Percentiles rank a stretch among this genome's conserved stretches.
phyloP scores from a whole-genome alignment of 2,113 vertebrate genomes.

The cattle (Bos taurus) region DNA sequence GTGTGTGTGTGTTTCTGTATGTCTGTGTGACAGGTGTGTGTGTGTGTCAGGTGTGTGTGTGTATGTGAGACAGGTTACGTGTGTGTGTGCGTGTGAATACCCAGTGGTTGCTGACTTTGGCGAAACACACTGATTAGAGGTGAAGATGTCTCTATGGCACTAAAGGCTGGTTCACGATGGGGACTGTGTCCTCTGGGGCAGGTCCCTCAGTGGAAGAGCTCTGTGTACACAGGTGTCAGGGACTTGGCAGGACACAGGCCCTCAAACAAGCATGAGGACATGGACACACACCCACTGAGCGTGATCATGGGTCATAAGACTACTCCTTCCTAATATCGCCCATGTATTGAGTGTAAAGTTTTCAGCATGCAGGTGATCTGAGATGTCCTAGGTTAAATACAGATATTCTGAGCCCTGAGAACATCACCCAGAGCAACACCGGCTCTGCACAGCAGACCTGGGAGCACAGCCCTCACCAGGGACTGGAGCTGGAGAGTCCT shows the following conservation, averaged over 20 bases:
- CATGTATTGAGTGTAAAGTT: not conserved
- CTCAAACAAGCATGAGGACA: not conserved
- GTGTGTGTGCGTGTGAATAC: not conserved
- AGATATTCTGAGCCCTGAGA: not conserved
- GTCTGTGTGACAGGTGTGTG: too few relatives aligned
- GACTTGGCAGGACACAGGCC: not conserved
- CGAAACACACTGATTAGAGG: not conserved
- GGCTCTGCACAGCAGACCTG: too few relatives aligned
- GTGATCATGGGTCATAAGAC: rapidly evolving
- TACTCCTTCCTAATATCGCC: not conserved
- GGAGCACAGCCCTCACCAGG: not conserved
- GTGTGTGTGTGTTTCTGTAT: too few relatives aligned
- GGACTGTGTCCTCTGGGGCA: not conserved
- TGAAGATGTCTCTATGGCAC: not conserved
- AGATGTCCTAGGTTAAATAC: not conserved
- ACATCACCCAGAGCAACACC: not conserved
- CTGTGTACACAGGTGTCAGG: not conserved
- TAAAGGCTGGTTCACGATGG: not conserved
- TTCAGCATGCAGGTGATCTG: not conserved
- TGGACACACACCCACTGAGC: rapidly evolving
- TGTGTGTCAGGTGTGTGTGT: too few relatives aligned
- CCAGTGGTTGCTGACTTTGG: not conserved
- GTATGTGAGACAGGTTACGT: too few relatives aligned
- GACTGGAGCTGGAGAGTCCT: not conserved
- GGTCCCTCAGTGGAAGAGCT: not conserved